A percentile compares a stretch with the other conserved stretches of the same genome.
These are phyloP conservation scores for Danio choprae DNA, from an alignment of 2,797 vertebrate species.

Conservation along the genomic window DNA sequence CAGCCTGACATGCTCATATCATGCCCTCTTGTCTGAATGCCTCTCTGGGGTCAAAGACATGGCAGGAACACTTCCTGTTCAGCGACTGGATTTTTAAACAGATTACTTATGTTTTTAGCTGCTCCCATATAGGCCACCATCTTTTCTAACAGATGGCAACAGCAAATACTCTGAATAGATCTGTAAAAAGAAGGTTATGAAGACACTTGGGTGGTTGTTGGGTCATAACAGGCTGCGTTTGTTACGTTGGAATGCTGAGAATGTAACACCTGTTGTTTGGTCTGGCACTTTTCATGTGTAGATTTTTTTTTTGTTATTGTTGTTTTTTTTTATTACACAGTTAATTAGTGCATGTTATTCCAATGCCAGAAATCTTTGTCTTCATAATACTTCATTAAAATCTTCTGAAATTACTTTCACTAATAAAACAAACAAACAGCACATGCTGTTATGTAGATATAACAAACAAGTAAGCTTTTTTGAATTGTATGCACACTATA, in stretches of 20 bases:
- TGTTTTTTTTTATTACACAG: too few species aligned
- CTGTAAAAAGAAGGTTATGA: not conserved
- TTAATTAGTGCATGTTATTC: too few species aligned
- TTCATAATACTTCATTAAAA: too few species aligned
- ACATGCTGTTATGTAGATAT: too few species aligned
- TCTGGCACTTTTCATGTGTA: not conserved
- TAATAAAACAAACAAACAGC: too few species aligned
- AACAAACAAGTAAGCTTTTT: too few species aligned
- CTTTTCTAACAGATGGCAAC: conserved; percentile 46
- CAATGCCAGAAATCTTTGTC: too few species aligned
- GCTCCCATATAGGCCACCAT: conserved; percentile 21
- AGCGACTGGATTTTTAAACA: conserved; percentile 21
- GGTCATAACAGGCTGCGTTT: not conserved
- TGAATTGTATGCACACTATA: too few species aligned
- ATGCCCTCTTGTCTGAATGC: conserved; percentile 26
- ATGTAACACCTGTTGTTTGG: not conserved
- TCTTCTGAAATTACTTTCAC: too few species aligned
- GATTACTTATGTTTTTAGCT: conserved; percentile 41
- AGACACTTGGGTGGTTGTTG: not conserved
- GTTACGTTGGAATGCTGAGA: not conserved
- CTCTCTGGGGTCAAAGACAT: conserved; percentile 40
- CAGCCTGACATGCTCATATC: conserved; percentile 18
- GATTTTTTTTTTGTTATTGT: too few species aligned
- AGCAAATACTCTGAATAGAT: conserved; percentile 22
- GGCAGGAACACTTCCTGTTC: conserved; percentile 17